phyloP scores from a whole-genome alignment of 1,140 invertebrate species.

The Drosophila tani region DNA sequence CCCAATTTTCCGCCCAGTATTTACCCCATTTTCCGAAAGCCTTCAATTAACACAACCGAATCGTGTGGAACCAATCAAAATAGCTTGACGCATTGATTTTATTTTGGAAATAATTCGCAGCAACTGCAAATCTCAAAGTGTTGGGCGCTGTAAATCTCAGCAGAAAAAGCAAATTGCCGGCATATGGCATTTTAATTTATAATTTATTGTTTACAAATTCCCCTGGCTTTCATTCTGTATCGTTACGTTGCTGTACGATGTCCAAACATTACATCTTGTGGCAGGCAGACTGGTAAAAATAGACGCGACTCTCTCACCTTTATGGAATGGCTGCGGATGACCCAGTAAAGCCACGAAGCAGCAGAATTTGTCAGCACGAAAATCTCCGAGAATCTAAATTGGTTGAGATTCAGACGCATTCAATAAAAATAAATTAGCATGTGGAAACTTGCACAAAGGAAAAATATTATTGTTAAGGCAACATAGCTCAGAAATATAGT shows the following conservation, averaged over 20 bases:
- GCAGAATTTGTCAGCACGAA: constrained; percentile 24
- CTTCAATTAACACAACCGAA: constrained; percentile 64
- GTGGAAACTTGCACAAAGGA: constrained; percentile 18
- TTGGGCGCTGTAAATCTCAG: constrained; percentile 63
- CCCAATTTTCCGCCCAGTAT: constrained; percentile 24
- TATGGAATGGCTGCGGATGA: constrained; percentile 50
- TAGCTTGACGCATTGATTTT: constrained; percentile 73
- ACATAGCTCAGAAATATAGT: background rate
- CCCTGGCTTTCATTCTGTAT: constrained; percentile 44
- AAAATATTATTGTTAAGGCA: background rate
- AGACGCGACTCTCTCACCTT: constrained; percentile 35
- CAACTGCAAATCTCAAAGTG: constrained; percentile 41
- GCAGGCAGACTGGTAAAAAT: constrained; percentile 38
- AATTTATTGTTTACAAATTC: constrained; percentile 66
- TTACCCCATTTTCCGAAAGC: constrained; percentile 41
- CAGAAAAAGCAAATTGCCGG: constrained; percentile 42
- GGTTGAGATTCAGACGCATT: constrained; percentile 47
- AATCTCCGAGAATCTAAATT: constrained; percentile 50
- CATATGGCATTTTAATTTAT: constrained; percentile 57
- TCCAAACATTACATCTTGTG: constrained; percentile 56
- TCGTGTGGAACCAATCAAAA: constrained; percentile 35
- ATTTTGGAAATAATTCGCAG: constrained; percentile 70
- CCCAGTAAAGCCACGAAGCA: constrained; percentile 32
- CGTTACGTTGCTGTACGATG: constrained; percentile 15
- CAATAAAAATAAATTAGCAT: constrained; percentile 58